phyloP scores from a whole-genome alignment of 2,797 vertebrate species.

The Setipinna tenuifilis region DNA sequence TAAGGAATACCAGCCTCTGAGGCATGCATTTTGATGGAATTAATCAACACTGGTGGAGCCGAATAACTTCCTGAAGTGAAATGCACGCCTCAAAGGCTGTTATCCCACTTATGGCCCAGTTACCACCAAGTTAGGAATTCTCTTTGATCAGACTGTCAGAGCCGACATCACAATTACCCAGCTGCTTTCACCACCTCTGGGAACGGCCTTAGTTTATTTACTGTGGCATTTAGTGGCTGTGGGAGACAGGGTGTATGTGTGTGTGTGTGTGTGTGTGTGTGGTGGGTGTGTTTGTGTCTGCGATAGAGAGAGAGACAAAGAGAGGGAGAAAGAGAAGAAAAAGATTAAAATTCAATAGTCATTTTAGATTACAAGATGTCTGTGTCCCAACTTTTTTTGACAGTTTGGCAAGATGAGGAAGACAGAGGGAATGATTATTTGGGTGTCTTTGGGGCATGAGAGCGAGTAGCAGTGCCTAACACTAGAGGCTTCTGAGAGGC shows the following conservation, averaged over 20 bases:
- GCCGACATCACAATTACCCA: slow-evolving; percentile 29
- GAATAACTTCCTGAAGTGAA: too few species aligned
- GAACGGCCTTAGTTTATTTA: slow-evolving; percentile 12
- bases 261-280: slow-evolving; percentile 2
- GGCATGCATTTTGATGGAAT: too few species aligned
- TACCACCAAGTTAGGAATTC: slow-evolving; percentile 25
- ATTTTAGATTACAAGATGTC: too few species aligned
- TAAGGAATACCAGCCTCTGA: too few species aligned
- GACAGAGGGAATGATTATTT: not conserved
- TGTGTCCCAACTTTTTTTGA: too few species aligned
- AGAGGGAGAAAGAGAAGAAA: not conserved
- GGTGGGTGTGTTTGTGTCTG: not conserved
- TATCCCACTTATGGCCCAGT: too few species aligned
- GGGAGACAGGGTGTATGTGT: not conserved
- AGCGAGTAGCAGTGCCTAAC: not conserved
- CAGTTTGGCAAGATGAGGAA: not conserved
- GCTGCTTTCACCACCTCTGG: slow-evolving; percentile 35
- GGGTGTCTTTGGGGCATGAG: not conserved
- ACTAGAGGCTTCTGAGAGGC: not conserved
- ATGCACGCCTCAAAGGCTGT: too few species aligned
- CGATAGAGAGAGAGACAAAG: too few species aligned
- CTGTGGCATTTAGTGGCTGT: not conserved
- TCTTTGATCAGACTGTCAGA: slow-evolving; percentile 47
- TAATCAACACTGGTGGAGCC: too few species aligned
- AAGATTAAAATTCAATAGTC: not conserved